Base-by-base conservation (phyloP, 2,113 vertebrate genomes). In the Pyrgilauda ruficollis region DNA sequence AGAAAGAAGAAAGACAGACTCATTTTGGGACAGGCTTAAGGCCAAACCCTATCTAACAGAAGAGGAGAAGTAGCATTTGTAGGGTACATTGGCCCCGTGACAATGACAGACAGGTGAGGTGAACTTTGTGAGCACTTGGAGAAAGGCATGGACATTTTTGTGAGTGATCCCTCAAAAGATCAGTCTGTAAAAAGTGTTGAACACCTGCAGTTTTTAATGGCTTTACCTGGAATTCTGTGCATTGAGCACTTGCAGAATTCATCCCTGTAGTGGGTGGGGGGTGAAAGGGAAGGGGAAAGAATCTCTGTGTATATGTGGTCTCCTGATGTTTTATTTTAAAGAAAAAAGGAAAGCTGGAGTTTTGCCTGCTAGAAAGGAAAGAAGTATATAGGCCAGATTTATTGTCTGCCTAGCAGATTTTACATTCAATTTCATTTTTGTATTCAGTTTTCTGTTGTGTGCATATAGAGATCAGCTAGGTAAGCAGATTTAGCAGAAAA, bases 291-390 rank as follows among this genome's bases (percentile, higher is more conserved):
- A 7, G 7, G 1, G 2, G 9, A 70, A 56, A 47, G 8, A 74
- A 70, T 78, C 17, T 79, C 31, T 53, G 30, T 41, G 23, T n/a
- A 26, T 90, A 73, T 83, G 62, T 68, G 19, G 73, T 84, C 28
- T 93, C 41, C 31, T 75, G 52, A 63, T 84, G 39, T 67, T 94
- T 93, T 75, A 91, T 89, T 93, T 93, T 63, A 74, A 89, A 91
- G 19, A 46, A 87, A 74, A 85, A 63, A 75, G 4, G 17, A 83
- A 83, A 85, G 9, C 26, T 93, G 49, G 52, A 90, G 15, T 76
- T 87, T 73, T 93, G 12, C 58, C 44, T 83, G 13, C 33, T 46
- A 76, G 63, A 76, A 88, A 76, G 17, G 12, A 92, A 79, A 68
- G 19, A 72, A 28, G 22, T 33, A 58, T 62, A 24, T 66, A 77